Evolutionary conservation across 2,888 invertebrate genomes (phyloP), one percentile per base, ranked within the genome.

Genomic region (Meiosimyza platycephala): DNA sequence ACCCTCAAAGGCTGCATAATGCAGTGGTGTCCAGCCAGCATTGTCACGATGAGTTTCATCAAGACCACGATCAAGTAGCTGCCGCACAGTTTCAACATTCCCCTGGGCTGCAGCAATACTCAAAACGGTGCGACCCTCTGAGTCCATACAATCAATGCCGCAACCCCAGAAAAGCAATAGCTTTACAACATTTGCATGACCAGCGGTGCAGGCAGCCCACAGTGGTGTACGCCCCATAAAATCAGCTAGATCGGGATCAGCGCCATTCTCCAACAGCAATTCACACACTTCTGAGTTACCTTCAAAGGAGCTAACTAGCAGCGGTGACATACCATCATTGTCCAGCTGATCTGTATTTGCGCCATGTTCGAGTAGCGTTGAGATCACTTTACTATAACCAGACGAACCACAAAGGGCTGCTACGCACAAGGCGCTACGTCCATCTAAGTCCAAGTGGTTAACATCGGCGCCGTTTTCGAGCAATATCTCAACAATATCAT

Each of bases 1-100:
- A 87, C 93, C 94, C 89, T 98, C 97, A 85, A 97, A 98, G 15
- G 98, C 95, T 0, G 98, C 94, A 85, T 98, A 98, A 85, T 98
- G 98, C 70, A 99, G 86, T 0, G 99, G 97, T 1, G 98, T 98
- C 98, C 98, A 98, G 0, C 98, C 98, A 0, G 95, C 95, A 87
- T 97, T 97, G 85, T 98, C 98, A 22, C 95, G 89, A 83, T 95
- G 95, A 75, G 94, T 94, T 80, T 95, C 95, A 81, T 95, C 95
- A 63, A 95, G 84, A 0, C 95, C 98, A 78, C 96, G 90, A 85
- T 95, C 97, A 16, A 98, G 89, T 57, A 98, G 88, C 82, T 95
- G 95, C 22, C 95, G 90, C 1, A 98, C 97, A 12, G 97, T 96
- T 79, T 95, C 95, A 52, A 94, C 93, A 82, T 94, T 93, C 51